These are phyloP conservation scores for Lithodes maja DNA, from an alignment of 2,888 invertebrate species.

Conservation along the genomic window DNA sequence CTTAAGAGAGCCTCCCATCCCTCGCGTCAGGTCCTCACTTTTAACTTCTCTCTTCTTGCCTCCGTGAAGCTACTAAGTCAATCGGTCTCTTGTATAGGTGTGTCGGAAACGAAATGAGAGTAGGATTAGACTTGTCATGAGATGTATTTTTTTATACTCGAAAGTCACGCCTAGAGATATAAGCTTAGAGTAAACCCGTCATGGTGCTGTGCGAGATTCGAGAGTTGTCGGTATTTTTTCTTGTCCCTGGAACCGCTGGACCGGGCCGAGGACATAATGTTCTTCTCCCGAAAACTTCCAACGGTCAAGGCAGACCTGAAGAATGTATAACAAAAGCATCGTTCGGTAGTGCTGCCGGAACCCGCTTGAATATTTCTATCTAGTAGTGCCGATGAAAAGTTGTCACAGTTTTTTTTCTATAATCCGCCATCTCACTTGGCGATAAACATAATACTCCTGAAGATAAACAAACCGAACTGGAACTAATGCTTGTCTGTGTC, in stretches of 20 bases:
- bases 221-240: background rate
- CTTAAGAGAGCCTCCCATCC: background rate
- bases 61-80: constrained; percentile 49
- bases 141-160: constrained; percentile 50
- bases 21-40: background rate
- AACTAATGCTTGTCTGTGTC: constrained; percentile 50
- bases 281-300: background rate
- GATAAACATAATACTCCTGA: constrained; percentile 38
- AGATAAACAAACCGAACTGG: constrained; percentile 40
- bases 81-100: constrained; percentile 41
- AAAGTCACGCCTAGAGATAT: constrained; percentile 45
- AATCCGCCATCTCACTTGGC: background rate
- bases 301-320: background rate
- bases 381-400: constrained; percentile 9
- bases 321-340: background rate
- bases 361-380: background rate
- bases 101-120: constrained; percentile 29
- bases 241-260: background rate
- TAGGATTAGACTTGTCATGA: constrained; percentile 47
- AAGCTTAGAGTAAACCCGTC: constrained; percentile 6
- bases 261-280: background rate
- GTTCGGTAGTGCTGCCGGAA: background rate
- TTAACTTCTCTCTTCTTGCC: constrained; percentile 26
- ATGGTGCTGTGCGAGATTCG: constrained; percentile 22
- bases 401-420: background rate